Evolutionary conservation across 2,888 invertebrate species (phyloP), one percentile per base, ranked within the genome.

Genomic region (Lordiphosa fenestrarum): DNA sequence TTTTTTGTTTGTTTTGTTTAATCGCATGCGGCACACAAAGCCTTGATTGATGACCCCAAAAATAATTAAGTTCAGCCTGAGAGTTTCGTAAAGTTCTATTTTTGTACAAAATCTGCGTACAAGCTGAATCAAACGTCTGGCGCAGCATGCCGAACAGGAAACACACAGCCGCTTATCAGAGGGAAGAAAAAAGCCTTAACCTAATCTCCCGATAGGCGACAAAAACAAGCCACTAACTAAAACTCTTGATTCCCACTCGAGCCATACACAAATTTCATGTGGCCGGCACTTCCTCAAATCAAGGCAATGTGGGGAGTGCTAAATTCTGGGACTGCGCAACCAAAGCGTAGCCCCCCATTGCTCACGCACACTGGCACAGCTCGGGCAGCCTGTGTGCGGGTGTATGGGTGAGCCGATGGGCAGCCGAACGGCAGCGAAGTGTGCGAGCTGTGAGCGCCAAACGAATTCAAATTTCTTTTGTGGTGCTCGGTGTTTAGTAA

Each of bases 401-500:
- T 65, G 44, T 30, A 10, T 33, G 63, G 54, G 55, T 33, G 23
- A 19, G 60, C 46, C 68, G 75, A 66, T 40, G 56, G 48, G 21
- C n/a, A 49, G 38, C 60, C 75, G 80, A 82, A 19, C 40, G 44
- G 4, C 4, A 7, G 41, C 63, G 12, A 23, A 53, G 70, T 54
- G 6, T 36, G 44, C 12, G 38, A 6, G 25, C 48, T 49, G 37
- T 39, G 49, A 21, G 53, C 35, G 61, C 58, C 51, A 51, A 51
- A 71, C 85, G 84, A 86, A 88, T 85, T 86, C 81, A 73, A 83
- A 86, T 87, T 83, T 87, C 87, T 87, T 84, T 83, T 66, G 73
- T 65, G 80, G 74, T 78, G 73, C 77, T 78, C 33, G 88, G 87
- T 76, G 83, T 89, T 89, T 89, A 89, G 89, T 89, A 89, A 86